Evolutionary conservation across 2,113 vertebrate genomes (phyloP).

Genomic region (Cyphomyrus discorhynchus): DNA sequence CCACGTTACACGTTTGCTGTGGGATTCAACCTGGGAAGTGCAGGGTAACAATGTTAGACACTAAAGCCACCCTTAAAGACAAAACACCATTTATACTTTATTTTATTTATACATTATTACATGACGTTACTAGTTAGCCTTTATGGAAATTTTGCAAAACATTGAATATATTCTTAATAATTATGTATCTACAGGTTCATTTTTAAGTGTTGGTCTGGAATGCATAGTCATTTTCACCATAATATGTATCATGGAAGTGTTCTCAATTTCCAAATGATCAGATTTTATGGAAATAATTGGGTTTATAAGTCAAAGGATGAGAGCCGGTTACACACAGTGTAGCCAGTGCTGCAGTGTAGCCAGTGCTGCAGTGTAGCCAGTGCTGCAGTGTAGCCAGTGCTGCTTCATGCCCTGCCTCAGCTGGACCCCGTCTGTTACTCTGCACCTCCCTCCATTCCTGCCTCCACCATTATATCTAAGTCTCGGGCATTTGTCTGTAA

Average conservation of each 20-base stretch:
- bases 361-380: not conserved
- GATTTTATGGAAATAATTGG: not conserved
- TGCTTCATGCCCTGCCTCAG: not conserved
- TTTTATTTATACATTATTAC: not conserved
- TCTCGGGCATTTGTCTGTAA: not conserved
- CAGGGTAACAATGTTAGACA: not conserved
- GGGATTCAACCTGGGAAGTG: not conserved
- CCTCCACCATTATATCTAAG: not conserved
- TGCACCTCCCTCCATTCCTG: not conserved
- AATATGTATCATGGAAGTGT: not conserved
- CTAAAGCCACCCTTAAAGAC: not conserved
- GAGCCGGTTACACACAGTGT: not conserved
- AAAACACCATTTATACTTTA: not conserved
- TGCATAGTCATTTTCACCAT: not conserved
- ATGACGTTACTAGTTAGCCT: not conserved
- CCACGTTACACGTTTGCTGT: not conserved
- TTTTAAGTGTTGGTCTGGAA: not conserved
- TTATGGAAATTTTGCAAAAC: not conserved
- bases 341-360: not conserved
- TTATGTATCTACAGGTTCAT: not conserved
- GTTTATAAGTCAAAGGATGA: not conserved
- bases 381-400: not conserved
- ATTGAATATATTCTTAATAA: not conserved
- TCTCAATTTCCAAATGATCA: not conserved
- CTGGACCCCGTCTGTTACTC: not conserved